A percentile compares a stretch with the other conserved stretches of the same genome.
Conservation (phyloP, 2,888 invertebrate species). For the Cecidostiba fungosa region DNA sequence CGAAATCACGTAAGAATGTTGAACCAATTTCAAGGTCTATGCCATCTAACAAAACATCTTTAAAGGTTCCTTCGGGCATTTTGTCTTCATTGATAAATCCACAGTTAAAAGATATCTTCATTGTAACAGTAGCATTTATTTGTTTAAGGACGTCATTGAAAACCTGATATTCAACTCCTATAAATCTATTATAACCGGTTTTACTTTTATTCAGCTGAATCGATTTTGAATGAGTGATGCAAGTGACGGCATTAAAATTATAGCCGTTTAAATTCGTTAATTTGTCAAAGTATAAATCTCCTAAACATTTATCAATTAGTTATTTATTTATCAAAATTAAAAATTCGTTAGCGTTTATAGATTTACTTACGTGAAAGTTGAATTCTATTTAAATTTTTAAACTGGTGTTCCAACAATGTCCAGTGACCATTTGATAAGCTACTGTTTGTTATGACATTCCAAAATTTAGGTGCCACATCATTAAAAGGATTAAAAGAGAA, state of each 20-base stretch:
- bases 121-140: neutral
- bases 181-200: neutral
- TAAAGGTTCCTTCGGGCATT: neutral
- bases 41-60: neutral
- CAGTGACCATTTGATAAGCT: neutral
- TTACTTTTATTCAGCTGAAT: neutral
- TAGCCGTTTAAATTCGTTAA: neutral
- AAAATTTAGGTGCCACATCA: neutral
- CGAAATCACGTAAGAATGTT: neutral
- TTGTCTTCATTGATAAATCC: neutral
- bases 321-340: neutral
- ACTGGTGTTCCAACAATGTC: neutral
- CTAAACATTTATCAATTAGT: no score
- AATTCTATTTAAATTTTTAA: neutral
- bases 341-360: neutral
- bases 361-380: neutral
- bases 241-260: neutral
- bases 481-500: conserved; percentile 11
- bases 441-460: neutral
- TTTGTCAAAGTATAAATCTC: conserved; percentile 4
- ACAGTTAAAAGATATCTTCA: neutral
- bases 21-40: neutral
- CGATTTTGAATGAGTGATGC: neutral
- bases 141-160: neutral
- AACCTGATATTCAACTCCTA: neutral